Evolutionary conservation across 2,797 vertebrate genomes (phyloP).

Genomic region (Protonibea diacanthus): DNA sequence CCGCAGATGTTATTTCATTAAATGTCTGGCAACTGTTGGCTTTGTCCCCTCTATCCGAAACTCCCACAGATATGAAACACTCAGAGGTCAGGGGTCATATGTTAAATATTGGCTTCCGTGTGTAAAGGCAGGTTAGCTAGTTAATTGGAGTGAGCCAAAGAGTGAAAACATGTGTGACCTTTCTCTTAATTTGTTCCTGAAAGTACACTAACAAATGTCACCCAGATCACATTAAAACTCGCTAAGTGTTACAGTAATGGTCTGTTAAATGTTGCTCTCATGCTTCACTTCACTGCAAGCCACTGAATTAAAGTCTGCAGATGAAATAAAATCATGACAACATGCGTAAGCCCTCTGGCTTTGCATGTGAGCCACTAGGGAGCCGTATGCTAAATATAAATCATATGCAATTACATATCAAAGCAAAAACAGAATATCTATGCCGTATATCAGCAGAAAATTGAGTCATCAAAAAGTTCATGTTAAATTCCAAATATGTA

Average conservation of each 20-base stretch:
- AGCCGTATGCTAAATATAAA: neutral
- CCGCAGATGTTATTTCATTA: conserved; percentile 32
- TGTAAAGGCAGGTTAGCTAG: conserved; percentile 22
- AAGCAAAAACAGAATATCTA: neutral
- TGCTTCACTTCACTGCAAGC: neutral
- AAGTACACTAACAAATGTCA: conserved; percentile 33
- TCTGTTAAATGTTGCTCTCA: conserved; percentile 12
- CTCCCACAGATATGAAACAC: conserved; percentile 28
- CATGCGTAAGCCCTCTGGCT: neutral
- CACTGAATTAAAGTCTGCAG: neutral
- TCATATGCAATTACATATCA: neutral
- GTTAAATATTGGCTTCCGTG: conserved; percentile 30
- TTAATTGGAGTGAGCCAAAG: conserved; percentile 23
- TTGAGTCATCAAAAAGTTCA: neutral
- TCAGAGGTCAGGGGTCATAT: conserved; percentile 16
- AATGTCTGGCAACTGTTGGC: conserved; percentile 1
- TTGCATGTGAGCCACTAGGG: neutral
- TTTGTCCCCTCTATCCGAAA: conserved; percentile 12
- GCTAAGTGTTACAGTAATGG: conserved; percentile 13
- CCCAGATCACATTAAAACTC: neutral
- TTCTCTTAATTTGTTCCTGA: conserved; percentile 36
- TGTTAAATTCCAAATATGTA: neutral
- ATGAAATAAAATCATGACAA: neutral
- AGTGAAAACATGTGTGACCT: conserved; percentile 28
- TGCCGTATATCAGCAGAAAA: neutral